Evolutionary conservation across 2,888 invertebrate genomes (phyloP).

Genomic region (Siphlonurus alternatus): DNA sequence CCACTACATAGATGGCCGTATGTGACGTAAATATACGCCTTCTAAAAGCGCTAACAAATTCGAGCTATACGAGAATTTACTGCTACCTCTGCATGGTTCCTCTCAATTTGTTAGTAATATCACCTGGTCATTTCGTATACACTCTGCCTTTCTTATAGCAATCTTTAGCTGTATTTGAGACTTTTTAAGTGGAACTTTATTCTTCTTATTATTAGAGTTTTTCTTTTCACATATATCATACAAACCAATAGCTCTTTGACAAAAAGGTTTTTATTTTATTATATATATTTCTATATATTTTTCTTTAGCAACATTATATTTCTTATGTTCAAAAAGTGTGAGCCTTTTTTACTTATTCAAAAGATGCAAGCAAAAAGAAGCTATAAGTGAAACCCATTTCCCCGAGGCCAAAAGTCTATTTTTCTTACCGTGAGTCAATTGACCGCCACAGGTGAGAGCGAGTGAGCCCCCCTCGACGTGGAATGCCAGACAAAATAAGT

Average conservation of each 20-base stretch:
- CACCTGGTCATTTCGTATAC: background rate
- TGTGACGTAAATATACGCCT: background rate
- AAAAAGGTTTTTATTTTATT: too few species aligned
- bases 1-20: too few species aligned
- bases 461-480: background rate
- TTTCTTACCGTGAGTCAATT: too few species aligned
- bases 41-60: background rate
- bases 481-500: background rate
- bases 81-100: background rate
- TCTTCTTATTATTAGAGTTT: background rate
- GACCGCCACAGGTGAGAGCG: background rate
- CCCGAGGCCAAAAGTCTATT: background rate
- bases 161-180: background rate
- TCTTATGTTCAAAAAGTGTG: too few species aligned
- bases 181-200: background rate
- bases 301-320: too few species aligned
- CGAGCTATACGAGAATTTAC: background rate
- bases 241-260: background rate
- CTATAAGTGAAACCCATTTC: too few species aligned
- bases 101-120: background rate
- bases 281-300: too few species aligned
- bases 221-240: background rate
- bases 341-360: too few species aligned
- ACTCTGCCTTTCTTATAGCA: background rate
- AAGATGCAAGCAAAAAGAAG: too few species aligned